Percentiles rank a stretch among this genome's conserved stretches.
phyloP scores from a whole-genome alignment of 2,797 vertebrate genomes.

The Huso huso region DNA sequence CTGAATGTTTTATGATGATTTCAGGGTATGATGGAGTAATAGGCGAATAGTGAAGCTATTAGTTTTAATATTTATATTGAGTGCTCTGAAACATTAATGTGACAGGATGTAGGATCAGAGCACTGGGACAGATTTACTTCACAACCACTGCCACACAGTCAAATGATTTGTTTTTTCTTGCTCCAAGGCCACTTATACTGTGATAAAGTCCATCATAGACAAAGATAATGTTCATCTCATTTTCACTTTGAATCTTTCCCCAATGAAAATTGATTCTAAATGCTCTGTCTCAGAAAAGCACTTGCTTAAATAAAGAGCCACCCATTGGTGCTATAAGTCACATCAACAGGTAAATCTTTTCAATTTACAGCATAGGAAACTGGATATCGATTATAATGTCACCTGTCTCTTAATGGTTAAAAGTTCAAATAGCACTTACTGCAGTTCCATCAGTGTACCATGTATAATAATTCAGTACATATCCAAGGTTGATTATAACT shows the following conservation, averaged over 20 bases:
- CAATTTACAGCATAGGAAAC: too few relatives aligned
- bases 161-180: slow-evolving; percentile 83
- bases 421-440: not conserved
- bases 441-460: slow-evolving; percentile 8
- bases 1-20: slow-evolving; percentile 99
- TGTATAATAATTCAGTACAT: slow-evolving; percentile 21
- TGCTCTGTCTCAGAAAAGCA: not conserved
- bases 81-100: slow-evolving; percentile 99
- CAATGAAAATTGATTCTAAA: slow-evolving; percentile 22
- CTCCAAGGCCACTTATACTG: slow-evolving; percentile 46
- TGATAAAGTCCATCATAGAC: slow-evolving; percentile 34
- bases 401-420: too few relatives aligned
- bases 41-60: slow-evolving; percentile 98
- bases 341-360: not conserved
- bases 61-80: slow-evolving; percentile 99
- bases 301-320: not conserved
- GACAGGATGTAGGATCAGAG: slow-evolving; percentile 99
- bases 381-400: too few relatives aligned
- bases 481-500: not conserved
- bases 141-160: slow-evolving; percentile 69
- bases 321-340: not conserved
- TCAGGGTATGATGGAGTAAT: slow-evolving; percentile 97
- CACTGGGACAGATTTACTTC: slow-evolving; percentile 87
- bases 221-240: slow-evolving; percentile 25
- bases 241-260: slow-evolving; percentile 45